Evolutionary conservation across 2,113 vertebrate species (phyloP), one percentile per base, ranked within the genome.

Genomic region (Anguilla japonica): DNA sequence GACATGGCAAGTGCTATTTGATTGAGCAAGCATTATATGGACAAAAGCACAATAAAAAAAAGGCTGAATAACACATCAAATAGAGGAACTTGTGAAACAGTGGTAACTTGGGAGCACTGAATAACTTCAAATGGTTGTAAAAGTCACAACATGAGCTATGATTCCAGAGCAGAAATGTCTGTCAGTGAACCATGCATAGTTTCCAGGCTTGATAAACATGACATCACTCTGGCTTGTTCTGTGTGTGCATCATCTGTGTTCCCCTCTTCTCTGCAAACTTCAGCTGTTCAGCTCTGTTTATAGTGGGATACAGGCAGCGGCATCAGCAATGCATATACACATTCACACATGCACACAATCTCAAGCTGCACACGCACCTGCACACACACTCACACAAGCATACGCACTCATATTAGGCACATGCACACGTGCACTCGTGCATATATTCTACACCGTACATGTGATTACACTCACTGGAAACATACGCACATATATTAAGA

Each of bases 131-230:
- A 71, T 26, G 26, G 63, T 20, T 71, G 63, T 22, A 71, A 71
- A 34, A 75, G 71, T 34, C 71, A 11, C 2, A 75, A 22, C 34
- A n/a, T 75, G 71, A 29, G 71, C 71, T 29, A 75, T 75, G 71
- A 75, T 75, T 75, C 71, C n/a, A 75, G n/a, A 75, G 60, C 60
- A 67, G n/a, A n/a, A 75, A 75, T 75, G 71, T 75, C 71, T 75
- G 71, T 11, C 26, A 29, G 71, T n/a, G 34, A 75, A 75, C 29
- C 26, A 13, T 75, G n/a, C 71, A 34, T 75, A 75, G 26, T 75
- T 75, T 75, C 71, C 71, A 34, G 34, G 71, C 71, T 34, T 34
- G n/a, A 75, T 75, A 75, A 75, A 75, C 71, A 75, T 75, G 71
- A 75, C 71, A 75, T 75, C 71, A 75, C n/a, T 75, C n/a, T 26